These are phyloP conservation scores for Synanthedon myopaeformis DNA, from an alignment of 2,888 invertebrate species.

Conservation along the genomic window DNA sequence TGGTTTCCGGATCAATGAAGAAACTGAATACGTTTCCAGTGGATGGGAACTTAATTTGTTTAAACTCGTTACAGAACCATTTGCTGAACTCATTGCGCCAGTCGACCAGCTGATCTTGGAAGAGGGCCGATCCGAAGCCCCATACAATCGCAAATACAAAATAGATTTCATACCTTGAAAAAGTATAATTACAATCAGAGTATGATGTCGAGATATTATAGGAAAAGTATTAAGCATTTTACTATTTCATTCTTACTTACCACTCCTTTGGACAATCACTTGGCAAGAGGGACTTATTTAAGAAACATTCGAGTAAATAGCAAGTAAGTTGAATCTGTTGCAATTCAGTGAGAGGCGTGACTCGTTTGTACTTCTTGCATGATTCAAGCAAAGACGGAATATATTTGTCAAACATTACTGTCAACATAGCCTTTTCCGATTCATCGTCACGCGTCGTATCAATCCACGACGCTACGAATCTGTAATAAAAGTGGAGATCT, in stretches of 20 bases:
- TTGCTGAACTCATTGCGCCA: constrained; percentile 95
- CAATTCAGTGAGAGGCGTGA: constrained; percentile 91
- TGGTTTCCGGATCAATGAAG: constrained; percentile 88
- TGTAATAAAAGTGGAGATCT: constrained; percentile 22
- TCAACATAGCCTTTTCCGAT: constrained; percentile 82
- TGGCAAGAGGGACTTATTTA: constrained; percentile 84
- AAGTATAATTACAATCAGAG: background rate
- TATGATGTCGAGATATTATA: too few species aligned
- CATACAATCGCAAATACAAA: constrained; percentile 92
- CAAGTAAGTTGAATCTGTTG: constrained; percentile 91
- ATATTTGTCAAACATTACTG: constrained; percentile 93
- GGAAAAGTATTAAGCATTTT: too few species aligned
- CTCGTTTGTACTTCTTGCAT: constrained; percentile 83
- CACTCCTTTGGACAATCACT: constrained; percentile 93
- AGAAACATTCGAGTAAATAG: constrained; percentile 85
- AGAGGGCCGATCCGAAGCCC: constrained; percentile 93
- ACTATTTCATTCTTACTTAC: constrained; percentile 30
- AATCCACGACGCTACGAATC: constrained; percentile 91
- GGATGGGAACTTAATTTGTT: constrained; percentile 87
- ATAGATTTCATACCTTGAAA: constrained; percentile 83
- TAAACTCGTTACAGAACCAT: constrained; percentile 95
- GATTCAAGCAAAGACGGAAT: constrained; percentile 86
- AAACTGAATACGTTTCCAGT: constrained; percentile 89
- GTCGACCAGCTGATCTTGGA: constrained; percentile 91
- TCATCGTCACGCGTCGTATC: constrained; percentile 79